These are phyloP conservation scores for Drosophila bunnanda DNA, from an alignment of 2,888 invertebrate genomes.

Conservation along the genomic window DNA sequence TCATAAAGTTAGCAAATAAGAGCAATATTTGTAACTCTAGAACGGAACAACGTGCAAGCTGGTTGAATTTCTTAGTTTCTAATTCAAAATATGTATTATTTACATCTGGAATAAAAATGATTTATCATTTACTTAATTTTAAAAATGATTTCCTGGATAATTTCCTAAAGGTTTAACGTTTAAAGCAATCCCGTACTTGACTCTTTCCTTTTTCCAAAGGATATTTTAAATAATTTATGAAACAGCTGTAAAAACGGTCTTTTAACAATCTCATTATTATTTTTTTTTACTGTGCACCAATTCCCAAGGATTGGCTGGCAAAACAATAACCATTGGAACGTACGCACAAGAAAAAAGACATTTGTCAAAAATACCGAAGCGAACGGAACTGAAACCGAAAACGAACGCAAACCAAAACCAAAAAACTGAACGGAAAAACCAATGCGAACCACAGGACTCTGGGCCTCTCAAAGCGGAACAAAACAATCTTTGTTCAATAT, in stretches of 20 bases:
- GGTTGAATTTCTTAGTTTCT: fast-evolving
- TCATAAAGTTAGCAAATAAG: fast-evolving
- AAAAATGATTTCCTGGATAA: too few relatives aligned
- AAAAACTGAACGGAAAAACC: slow-evolving; percentile 11
- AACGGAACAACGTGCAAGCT: too few relatives aligned
- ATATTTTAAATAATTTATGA: not conserved
- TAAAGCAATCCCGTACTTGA: not conserved
- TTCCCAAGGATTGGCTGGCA: slow-evolving; percentile 50
- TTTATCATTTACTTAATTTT: too few relatives aligned
- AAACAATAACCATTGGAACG: slow-evolving; percentile 61
- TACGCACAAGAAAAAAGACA: slow-evolving; percentile 40
- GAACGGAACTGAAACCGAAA: slow-evolving; percentile 33
- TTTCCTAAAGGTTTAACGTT: not conserved
- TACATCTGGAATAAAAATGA: not conserved
- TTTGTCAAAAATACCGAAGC: slow-evolving; percentile 64
- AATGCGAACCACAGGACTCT: slow-evolving; percentile 29
- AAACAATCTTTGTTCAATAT: slow-evolving; percentile 74
- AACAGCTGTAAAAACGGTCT: not conserved
- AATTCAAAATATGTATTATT: not conserved
- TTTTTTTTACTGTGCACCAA: slow-evolving; percentile 20
- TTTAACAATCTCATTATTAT: not conserved
- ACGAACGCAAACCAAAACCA: slow-evolving; percentile 33
- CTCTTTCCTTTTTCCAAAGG: not conserved
- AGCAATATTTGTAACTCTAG: not conserved
- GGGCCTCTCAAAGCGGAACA: slow-evolving; percentile 48